A percentile compares a stretch with the other conserved stretches of the same genome.
Evolutionary conservation across 2,113 vertebrate genomes (phyloP).

Genomic region (Syngnathus floridae): DNA sequence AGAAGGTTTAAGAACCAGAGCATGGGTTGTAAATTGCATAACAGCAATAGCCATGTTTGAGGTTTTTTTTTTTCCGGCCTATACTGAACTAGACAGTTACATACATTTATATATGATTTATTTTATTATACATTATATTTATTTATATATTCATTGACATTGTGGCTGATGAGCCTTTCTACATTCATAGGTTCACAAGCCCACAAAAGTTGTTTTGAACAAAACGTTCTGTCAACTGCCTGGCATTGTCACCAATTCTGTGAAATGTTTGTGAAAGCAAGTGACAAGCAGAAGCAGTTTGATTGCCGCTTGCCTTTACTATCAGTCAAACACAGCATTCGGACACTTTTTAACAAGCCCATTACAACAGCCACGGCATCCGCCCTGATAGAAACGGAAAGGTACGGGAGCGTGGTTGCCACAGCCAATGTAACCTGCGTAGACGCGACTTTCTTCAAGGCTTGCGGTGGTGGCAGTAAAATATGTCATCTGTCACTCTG

Average conservation of each 20-base stretch:
- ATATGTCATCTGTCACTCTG: constrained; percentile 40
- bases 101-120: not conserved
- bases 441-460: constrained; percentile 8
- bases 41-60: not conserved
- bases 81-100: not conserved
- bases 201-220: not conserved
- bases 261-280: not conserved
- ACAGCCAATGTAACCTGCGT: constrained; percentile 19
- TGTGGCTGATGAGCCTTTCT: not conserved
- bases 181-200: not conserved
- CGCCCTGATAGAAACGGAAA: constrained; percentile 4
- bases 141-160: not conserved
- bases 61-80: not conserved
- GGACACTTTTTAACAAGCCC: not conserved
- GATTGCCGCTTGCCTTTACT: not conserved
- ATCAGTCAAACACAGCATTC: not conserved
- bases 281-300: not conserved
- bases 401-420: constrained; percentile 27
- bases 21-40: constrained; percentile 20
- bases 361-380: not conserved
- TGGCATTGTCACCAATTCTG: not conserved
- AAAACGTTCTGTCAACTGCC: not conserved
- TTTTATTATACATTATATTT: not conserved
- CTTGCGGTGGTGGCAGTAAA: constrained; percentile 13
- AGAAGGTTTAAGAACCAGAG: constrained; percentile 12